Evolutionary conservation across 2,797 vertebrate species (phyloP), one percentile per base, ranked within the genome.

Genomic region (Ispidina lecontei): DNA sequence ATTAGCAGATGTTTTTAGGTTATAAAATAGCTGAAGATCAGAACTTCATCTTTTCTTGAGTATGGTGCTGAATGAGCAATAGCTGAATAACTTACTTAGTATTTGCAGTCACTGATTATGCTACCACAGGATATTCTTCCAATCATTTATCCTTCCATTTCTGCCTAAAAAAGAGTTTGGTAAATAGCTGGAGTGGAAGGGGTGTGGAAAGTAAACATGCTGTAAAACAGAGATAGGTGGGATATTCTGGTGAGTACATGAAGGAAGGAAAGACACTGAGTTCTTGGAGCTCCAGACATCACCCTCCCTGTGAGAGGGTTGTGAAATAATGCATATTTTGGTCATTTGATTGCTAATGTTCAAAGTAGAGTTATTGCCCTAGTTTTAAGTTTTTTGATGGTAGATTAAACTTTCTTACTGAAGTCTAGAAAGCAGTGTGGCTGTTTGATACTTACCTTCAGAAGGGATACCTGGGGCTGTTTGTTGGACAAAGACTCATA

Each of bases 1-100:
- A 51, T 58, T 47, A 86, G 70, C 41, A n/a, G 47, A 37, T 62
- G 16, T 25, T 84, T 82, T 84, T 65, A 51, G 33, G 28, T 84
- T 83, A 82, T 4, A 1, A 90, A 93, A 89, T 73, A 87, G 31
- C 29, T 2, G 1, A 65, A 85, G 65, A 62, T 91, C 75, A 89
- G 71, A 71, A 76, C 69, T 89, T 76, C 13, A 19, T 89, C 87
- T 88, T 89, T 51, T 82, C 86, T 71, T 0, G 1, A 79, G 62
- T 51, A 6, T 43, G 21, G 39, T 47, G 43, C 49, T 89, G 77
- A 76, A 70, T 68, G 90, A 91, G 78, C 74, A 92, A 94, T 84
- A 82, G 71, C 55, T 74, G 74, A 93, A 37, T 82, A 79, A 84
- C 71, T 59, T 76, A 29, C 77, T 88, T 86, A 64, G 20, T 58